Evolutionary conservation across 2,797 vertebrate genomes (phyloP).

Genomic region (Psittacula derbiana): DNA sequence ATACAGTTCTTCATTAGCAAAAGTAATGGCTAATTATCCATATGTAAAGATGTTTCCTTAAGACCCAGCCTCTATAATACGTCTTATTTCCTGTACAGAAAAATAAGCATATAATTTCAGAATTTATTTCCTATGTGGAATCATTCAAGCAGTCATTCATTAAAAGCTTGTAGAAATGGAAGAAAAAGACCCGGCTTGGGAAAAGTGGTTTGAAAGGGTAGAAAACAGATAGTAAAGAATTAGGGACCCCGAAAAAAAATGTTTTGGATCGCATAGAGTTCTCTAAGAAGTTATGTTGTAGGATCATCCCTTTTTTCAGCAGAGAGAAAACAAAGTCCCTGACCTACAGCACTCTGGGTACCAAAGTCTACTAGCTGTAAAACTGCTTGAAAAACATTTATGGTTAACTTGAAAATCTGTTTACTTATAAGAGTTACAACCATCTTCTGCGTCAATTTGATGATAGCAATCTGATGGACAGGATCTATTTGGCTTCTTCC

Average conservation of each 20-base stretch:
- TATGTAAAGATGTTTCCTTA: background rate
- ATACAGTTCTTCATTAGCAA: background rate
- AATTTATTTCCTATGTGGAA: background rate
- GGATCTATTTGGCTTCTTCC: background rate
- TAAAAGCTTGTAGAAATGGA: background rate
- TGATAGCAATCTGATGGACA: background rate
- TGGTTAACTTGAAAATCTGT: background rate
- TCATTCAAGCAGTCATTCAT: background rate
- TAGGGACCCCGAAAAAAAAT: background rate
- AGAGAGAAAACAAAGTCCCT: background rate
- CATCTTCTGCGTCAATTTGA: background rate
- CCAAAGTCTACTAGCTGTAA: background rate
- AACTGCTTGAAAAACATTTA: background rate
- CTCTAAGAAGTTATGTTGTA: background rate
- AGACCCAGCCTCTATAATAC: background rate
- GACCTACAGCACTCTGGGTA: background rate
- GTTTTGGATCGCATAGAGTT: background rate
- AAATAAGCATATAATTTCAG: background rate
- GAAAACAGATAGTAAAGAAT: background rate
- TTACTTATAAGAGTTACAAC: background rate
- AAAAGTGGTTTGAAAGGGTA: background rate
- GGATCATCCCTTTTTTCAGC: background rate
- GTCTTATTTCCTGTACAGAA: background rate
- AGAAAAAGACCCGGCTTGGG: background rate
- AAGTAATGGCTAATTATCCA: background rate